Base-by-base conservation (phyloP, 2,797 vertebrate genomes). In the Gadopsis bispinosus region DNA sequence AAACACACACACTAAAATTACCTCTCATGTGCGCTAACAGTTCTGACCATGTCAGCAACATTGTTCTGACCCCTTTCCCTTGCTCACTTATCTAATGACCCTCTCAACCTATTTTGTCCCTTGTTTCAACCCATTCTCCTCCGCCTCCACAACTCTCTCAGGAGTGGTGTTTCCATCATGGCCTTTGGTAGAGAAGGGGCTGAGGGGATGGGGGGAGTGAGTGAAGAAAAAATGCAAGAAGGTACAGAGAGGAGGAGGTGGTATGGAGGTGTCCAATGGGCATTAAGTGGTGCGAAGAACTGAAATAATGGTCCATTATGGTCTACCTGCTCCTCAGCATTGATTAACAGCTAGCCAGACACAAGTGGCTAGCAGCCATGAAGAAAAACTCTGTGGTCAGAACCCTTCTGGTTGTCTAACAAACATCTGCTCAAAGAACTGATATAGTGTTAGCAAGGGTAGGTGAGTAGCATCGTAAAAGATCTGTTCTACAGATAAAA, bases 251-350 rank as follows among this genome's bases (percentile, higher is more conserved):
- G 68, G 60, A 75, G 66, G 51, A 45, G 72, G 72, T 60, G 75
- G 72, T 65, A 37, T 51, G 47, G 65, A 80, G 54, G 64, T 85
- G 87, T 93, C 83, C 82, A 87, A 65, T 89, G 86, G 89, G 73
- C 79, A 84, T 83, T 93, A 93, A 94, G 92, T 92, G 91, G 80
- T 92, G 89, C 80, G 81, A 93, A 89, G 85, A 92, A 78, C 84
- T 80, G 79, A 89, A 86, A 93, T 92, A 93, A 93, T 91, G 87
- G 82, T 93, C 79, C 77, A 90, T 92, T 92, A 92, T 85, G 59
- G 82, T 87, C 85, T 81, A 91, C 85, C 86, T 87, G 84, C 78
- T 85, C 70, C 83, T 89, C 75, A 75, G 79, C 83, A 75, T 83
- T 92, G 91, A 95, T 94, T 93, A 94, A 93, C 87, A 86, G 79